Evolutionary conservation across 2,888 invertebrate genomes (phyloP).

Genomic region (Eupithecia vulgata): DNA sequence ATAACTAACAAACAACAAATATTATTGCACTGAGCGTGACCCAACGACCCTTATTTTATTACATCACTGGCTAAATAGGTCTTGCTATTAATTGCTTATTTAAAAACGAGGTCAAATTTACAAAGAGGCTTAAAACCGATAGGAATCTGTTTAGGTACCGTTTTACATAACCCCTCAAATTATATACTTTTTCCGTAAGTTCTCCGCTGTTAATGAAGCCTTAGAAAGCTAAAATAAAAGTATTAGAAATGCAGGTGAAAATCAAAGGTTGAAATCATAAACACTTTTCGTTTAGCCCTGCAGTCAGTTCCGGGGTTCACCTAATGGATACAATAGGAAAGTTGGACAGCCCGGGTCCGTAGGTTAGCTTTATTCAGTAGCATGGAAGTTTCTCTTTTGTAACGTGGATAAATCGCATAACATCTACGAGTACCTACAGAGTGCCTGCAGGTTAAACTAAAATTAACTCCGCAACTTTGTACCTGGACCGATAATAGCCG

Average conservation of each 20-base stretch:
- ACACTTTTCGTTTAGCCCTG: background rate
- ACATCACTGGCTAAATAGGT: conserved; percentile 3
- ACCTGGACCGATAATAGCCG: background rate
- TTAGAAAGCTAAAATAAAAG: background rate
- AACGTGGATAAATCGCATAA: conserved; percentile 44
- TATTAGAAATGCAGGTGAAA: background rate
- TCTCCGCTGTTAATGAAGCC: background rate
- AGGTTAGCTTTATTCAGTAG: conserved; percentile 29
- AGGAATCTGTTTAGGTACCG: background rate
- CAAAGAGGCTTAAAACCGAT: background rate
- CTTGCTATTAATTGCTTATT: background rate
- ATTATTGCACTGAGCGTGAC: conserved; percentile 2
- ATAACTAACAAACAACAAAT: conserved; percentile 1
- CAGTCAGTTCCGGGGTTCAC: background rate
- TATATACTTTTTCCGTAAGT: background rate
- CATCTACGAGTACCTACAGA: background rate
- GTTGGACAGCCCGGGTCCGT: conserved; percentile 25
- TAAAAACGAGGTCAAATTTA: background rate
- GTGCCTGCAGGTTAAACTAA: conserved; percentile 3
- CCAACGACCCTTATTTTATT: background rate
- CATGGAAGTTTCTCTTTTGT: conserved; percentile 44
- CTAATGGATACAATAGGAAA: conserved; percentile 8
- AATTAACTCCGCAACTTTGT: background rate
- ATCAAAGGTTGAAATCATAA: background rate
- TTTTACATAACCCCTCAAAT: background rate